These are phyloP conservation scores for Philotrypesis tridentata DNA, from an alignment of 1,140 invertebrate species.

Conservation along the genomic window DNA sequence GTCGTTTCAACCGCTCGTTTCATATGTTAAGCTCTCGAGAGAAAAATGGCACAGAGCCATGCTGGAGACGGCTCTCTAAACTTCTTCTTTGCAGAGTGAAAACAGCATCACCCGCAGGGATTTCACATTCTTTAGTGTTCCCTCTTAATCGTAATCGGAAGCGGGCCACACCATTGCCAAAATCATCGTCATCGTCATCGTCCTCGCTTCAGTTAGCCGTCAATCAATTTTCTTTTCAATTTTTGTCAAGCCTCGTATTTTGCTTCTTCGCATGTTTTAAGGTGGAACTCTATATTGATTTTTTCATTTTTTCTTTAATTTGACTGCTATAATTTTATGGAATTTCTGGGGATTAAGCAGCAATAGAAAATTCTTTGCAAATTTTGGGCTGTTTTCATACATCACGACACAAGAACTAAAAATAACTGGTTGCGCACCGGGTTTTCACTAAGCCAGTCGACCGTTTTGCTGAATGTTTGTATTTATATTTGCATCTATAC, in stretches of 20 bases:
- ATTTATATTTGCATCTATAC: no score
- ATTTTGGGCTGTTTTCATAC: no score
- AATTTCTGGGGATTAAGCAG: no score
- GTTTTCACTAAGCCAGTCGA: no score
- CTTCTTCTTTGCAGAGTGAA: slow-evolving; percentile 14
- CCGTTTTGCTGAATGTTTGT: no score
- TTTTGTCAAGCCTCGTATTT: not conserved
- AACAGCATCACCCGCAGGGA: not conserved
- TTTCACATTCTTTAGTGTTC: slow-evolving; percentile 10
- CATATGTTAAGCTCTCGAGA: not conserved
- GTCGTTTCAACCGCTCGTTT: slow-evolving; percentile 17
- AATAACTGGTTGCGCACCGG: no score
- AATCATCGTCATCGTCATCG: slow-evolving; percentile 3
- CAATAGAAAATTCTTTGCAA: no score
- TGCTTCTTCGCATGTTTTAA: no score
- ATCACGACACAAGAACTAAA: no score
- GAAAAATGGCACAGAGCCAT: slow-evolving; percentile 28
- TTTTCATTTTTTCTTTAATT: no score
- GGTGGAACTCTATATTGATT: no score
- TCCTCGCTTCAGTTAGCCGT: not conserved
- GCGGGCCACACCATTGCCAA: not conserved
- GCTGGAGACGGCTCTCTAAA: not conserved
- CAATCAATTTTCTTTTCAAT: not conserved
- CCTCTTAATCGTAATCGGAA: not conserved
- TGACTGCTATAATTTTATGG: no score